Evolutionary conservation across 2,888 invertebrate genomes (phyloP), one percentile per base, ranked within the genome.

Genomic region (Latrodectus hesperus): DNA sequence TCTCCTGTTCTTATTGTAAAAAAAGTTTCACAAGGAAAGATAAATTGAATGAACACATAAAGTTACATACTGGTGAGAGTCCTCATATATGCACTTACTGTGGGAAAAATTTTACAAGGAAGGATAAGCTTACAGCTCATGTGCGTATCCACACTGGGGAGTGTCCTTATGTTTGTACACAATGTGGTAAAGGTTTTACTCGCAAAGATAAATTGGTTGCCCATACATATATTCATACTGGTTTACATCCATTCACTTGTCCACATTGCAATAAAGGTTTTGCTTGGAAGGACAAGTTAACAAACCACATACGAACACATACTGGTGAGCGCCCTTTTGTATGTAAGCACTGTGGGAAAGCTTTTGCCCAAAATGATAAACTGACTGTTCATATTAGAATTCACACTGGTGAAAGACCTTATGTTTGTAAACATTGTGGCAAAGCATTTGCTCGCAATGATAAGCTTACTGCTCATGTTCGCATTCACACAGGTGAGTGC

Each of bases 391-490:
- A 87, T 67, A 72, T 81, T 14, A 52, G 86, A 51, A 87, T 87
- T 22, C 86, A 87, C 26, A 81, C 86, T 26, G 86, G 86, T 71
- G 86, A 87, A 73, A 72, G 77, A 55, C 86, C 86, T 3, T 87
- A 87, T 73, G 86, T 87, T 9, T 87, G 86, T 76, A 87, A 87
- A 60, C 81, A 87, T 64, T 87, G 86, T 72, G 86, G 86, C 10
- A 87, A 87, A 49, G 86, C 86, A 26, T 87, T 87, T 87, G 86
- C 86, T 55, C 80, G 86, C 10, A 87, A 87, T 73, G 86, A 87
- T 65, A 87, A 87, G 49, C 60, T 87, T 52, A 87, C 86, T 67
- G 86, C 86, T 53, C 86, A 87, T 68, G 86, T 87, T 5, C 76
- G 86, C 8, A 87, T 81, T 22, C 86, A 87, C 55, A 87, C 86